A percentile compares a stretch with the other conserved stretches of the same genome.
Evolutionary conservation across 1,140 invertebrate species (phyloP).

Genomic region (Brachionus plicatilis): DNA sequence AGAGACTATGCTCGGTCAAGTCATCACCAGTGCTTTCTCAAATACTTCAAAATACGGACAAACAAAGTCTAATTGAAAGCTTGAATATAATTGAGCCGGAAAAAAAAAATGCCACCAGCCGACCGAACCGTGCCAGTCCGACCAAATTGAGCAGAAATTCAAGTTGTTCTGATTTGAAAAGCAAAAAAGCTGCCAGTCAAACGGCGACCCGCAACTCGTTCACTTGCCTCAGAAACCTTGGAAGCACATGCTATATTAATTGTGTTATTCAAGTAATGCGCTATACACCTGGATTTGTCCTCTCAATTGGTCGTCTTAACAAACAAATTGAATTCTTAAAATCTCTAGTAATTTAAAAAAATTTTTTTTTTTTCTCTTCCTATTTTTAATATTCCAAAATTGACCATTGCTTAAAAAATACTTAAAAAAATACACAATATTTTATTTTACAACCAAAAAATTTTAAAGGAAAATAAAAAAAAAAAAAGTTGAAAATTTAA

Average conservation of each 20-base stretch:
- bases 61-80: not conserved
- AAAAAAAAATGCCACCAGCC: not conserved
- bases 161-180: not conserved
- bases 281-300: constrained; percentile 32
- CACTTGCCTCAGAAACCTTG: constrained; percentile 34
- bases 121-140: not conserved
- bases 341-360: not conserved
- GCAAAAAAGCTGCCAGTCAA: not conserved
- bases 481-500: no score
- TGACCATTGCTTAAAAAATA: no score
- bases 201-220: not conserved
- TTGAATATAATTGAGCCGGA: not conserved
- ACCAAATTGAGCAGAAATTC: constrained; percentile 3
- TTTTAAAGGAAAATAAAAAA: no score
- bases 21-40: not conserved
- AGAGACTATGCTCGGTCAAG: constrained; percentile 2
- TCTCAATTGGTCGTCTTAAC: constrained; percentile 19
- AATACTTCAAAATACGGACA: not conserved
- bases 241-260: constrained; percentile 37
- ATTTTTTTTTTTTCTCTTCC: not conserved
- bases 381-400: not conserved
- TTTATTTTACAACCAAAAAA: no score
- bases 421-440: no score
- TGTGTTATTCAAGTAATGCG: constrained; percentile 39
- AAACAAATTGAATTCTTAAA: constrained; percentile 33